A percentile compares a stretch with the other conserved stretches of the same genome.
Evolutionary conservation across 1,140 invertebrate genomes (phyloP).

Genomic region (Brachionus calyciflorus): DNA sequence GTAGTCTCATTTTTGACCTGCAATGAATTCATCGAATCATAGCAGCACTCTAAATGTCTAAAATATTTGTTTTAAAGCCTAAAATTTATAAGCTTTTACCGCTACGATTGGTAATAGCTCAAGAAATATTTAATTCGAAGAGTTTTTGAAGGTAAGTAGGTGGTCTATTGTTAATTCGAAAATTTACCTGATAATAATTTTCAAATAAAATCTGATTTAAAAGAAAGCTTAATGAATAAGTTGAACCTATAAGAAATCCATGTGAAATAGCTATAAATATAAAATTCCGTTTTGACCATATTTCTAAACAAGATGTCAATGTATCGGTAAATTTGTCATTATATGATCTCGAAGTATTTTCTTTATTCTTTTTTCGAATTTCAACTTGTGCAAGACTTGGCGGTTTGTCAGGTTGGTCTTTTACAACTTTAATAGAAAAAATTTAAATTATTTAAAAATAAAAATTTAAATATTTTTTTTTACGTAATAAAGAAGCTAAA

Average conservation of each 20-base stretch:
- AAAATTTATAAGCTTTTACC: no score
- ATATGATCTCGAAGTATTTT: constrained; percentile 60
- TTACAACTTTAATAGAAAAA: constrained; percentile 43
- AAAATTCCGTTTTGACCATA: constrained; percentile 76
- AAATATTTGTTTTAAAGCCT: no score
- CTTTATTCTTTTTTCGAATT: constrained; percentile 50
- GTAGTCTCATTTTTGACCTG: no score
- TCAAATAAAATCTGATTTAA: constrained; percentile 77
- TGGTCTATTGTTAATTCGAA: neutral
- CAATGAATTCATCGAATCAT: no score
- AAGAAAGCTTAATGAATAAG: constrained; percentile 87
- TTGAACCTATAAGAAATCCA: constrained; percentile 66
- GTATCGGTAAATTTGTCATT: constrained; percentile 71
- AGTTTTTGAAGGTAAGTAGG: no score
- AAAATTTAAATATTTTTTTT: constrained; percentile 49
- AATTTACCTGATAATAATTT: constrained; percentile 72
- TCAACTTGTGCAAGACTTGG: constrained; percentile 29
- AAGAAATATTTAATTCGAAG: no score
- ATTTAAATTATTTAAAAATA: constrained; percentile 58
- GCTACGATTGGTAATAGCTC: no score
- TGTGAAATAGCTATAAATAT: constrained; percentile 65
- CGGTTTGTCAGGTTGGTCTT: constrained; percentile 13
- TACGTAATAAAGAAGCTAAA: constrained; percentile 73
- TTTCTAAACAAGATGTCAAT: constrained; percentile 71
- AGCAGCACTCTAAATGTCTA: no score